Percentiles rank a stretch among this genome's conserved stretches.
These are phyloP conservation scores for Cydia strobilella DNA, from an alignment of 1,140 invertebrate genomes.

Conservation along the genomic window DNA sequence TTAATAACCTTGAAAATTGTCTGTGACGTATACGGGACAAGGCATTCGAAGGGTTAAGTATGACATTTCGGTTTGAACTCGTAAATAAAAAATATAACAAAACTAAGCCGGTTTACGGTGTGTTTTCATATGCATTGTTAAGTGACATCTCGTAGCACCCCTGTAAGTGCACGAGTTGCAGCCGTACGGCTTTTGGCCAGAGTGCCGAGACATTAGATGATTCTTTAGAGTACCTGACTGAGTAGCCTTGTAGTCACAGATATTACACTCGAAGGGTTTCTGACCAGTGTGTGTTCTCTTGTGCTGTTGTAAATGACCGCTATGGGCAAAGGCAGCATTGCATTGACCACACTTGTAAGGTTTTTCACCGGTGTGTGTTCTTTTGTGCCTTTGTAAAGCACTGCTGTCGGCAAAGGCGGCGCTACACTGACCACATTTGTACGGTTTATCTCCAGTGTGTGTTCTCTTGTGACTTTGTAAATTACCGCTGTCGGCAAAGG, in stretches of 20 bases:
- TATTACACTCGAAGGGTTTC: not conserved
- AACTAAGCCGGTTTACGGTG: too few relatives aligned
- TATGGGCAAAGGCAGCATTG: not conserved
- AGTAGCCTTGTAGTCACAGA: constrained; percentile 13
- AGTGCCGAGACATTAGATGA: too few relatives aligned
- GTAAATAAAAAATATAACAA: too few relatives aligned
- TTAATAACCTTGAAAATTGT: too few relatives aligned
- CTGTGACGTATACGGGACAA: too few relatives aligned
- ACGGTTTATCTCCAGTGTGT: constrained; percentile 8
- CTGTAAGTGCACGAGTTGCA: too few relatives aligned
- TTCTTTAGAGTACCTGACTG: too few relatives aligned
- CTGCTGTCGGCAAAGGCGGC: constrained; percentile 4
- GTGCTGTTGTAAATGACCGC: not conserved
- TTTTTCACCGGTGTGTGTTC: not conserved
- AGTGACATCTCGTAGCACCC: too few relatives aligned
- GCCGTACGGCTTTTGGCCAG: too few relatives aligned
- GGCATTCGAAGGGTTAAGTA: too few relatives aligned
- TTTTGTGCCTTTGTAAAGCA: not conserved
- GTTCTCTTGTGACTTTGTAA: not conserved
- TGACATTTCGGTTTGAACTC: too few relatives aligned
- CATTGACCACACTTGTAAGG: not conserved
- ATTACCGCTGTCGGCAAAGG: not conserved
- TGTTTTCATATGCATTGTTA: too few relatives aligned
- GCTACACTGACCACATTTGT: constrained; percentile 34
- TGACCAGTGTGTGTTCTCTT: not conserved